Conservation (phyloP, 2,797 vertebrate genomes). For the Platyrinchus mystaceus region DNA sequence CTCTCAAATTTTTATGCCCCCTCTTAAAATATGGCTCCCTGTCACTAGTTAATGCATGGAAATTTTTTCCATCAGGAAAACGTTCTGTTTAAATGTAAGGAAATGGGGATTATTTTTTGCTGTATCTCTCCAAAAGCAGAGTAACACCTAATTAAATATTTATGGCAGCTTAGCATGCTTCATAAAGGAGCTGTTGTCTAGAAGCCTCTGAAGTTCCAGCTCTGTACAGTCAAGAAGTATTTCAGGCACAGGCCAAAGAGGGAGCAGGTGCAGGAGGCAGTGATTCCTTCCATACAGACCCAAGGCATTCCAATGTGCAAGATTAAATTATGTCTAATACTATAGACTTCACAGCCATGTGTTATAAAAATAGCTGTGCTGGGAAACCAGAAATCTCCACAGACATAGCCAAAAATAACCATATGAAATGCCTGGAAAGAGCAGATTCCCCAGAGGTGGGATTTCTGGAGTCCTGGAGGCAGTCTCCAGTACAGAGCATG, state of each 20-base stretch:
- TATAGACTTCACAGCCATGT: conserved; percentile 4
- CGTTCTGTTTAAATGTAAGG: not conserved
- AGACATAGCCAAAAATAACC: conserved; percentile 53
- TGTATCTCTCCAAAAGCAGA: conserved; percentile 27
- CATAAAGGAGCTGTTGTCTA: conserved; percentile 35
- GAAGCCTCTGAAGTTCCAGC: not conserved
- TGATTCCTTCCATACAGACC: not conserved
- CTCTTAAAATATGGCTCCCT: not conserved
- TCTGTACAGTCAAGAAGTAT: not conserved
- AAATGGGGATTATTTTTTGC: not conserved
- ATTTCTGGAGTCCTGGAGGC: conserved; percentile 8
- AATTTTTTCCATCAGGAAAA: not conserved
- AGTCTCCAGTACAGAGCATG: not conserved
- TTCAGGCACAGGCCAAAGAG: not conserved
- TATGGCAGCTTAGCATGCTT: not conserved
- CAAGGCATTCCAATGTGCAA: not conserved
- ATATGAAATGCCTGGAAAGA: conserved; percentile 24
- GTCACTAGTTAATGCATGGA: not conserved
- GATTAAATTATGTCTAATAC: not conserved
- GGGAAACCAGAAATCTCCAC: conserved; percentile 39
- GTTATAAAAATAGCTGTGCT: conserved; percentile 41
- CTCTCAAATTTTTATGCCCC: not conserved
- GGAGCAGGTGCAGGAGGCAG: conserved; percentile 32
- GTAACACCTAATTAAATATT: conserved; percentile 38
- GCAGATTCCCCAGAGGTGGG: conserved; percentile 21